Conservation (phyloP, 2,113 vertebrate species). For the Neomonachus schauinslandi region DNA sequence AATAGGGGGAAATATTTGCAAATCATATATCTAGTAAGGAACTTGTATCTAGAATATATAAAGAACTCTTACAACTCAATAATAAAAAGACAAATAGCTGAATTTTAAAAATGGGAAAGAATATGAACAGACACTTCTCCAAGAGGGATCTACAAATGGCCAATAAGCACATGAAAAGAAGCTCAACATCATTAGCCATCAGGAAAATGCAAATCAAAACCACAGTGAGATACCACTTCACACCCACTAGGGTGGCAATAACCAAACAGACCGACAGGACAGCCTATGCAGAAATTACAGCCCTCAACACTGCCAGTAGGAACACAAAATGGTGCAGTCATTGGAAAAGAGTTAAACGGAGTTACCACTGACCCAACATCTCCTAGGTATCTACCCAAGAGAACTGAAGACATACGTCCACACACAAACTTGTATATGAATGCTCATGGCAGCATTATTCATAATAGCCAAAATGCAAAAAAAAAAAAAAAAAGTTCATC, state of each 20-base stretch:
- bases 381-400: not conserved
- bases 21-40: not conserved
- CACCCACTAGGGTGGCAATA: not conserved
- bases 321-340: not conserved
- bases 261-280: not conserved
- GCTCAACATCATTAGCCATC: not conserved
- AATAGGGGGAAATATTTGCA: not conserved
- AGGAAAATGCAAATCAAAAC: not conserved
- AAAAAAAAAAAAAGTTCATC: not conserved
- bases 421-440: not conserved
- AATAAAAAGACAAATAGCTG: not conserved
- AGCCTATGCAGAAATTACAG: not conserved
- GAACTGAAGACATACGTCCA: not conserved
- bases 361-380: not conserved
- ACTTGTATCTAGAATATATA: conserved; percentile 9
- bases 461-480: not conserved
- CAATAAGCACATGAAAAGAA: conserved; percentile 6
- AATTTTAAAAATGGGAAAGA: conserved; percentile 9
- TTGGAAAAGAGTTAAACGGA: not conserved
- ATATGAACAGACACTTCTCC: conserved; percentile 1
- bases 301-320: not conserved
- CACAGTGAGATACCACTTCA: not conserved
- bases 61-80: conserved; percentile 34
- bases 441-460: not conserved
- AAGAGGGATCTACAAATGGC: not conserved